These are phyloP conservation scores for Oscheius sp. DNA, from an alignment of 2,888 invertebrate genomes.

Conservation along the genomic window DNA sequence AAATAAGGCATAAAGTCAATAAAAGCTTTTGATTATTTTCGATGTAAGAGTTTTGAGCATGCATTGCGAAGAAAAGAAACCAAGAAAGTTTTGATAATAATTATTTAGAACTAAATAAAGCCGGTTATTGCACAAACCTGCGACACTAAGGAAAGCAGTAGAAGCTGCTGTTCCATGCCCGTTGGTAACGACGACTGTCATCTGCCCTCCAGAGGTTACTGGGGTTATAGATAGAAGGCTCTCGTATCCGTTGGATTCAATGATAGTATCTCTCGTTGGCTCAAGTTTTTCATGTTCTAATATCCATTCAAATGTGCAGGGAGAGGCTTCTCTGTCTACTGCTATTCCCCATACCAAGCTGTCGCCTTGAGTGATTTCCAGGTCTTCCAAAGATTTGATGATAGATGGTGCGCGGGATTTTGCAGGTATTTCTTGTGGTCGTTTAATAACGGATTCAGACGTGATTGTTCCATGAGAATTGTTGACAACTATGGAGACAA, in stretches of 20 bases:
- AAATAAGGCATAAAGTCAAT: not conserved
- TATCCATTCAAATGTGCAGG: constrained; percentile 65
- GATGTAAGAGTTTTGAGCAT: too few relatives aligned
- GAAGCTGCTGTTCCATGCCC: constrained; percentile 56
- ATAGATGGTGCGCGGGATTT: constrained; percentile 40
- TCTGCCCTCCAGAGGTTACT: constrained; percentile 50
- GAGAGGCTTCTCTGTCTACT: constrained; percentile 49
- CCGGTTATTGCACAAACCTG: constrained; percentile 43
- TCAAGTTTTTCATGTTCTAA: constrained; percentile 55
- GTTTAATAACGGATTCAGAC: constrained; percentile 1
- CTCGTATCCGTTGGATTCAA: constrained; percentile 59
- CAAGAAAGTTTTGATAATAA: constrained; percentile 2
- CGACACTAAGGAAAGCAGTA: constrained; percentile 50
- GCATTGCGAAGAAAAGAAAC: not conserved
- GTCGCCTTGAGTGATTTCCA: constrained; percentile 45
- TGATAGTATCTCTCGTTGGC: constrained; percentile 41
- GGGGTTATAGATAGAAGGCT: constrained; percentile 55
- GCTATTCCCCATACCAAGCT: constrained; percentile 48
- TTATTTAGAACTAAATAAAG: not conserved
- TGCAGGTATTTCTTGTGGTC: not conserved
- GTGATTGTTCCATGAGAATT: constrained; percentile 39
- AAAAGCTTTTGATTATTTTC: too few relatives aligned
- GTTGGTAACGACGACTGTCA: constrained; percentile 62
- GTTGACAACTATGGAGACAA: constrained; percentile 35
- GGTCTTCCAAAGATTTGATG: constrained; percentile 43